Evolutionary conservation across 2,113 vertebrate genomes (phyloP).

Genomic region (Sitta europaea): DNA sequence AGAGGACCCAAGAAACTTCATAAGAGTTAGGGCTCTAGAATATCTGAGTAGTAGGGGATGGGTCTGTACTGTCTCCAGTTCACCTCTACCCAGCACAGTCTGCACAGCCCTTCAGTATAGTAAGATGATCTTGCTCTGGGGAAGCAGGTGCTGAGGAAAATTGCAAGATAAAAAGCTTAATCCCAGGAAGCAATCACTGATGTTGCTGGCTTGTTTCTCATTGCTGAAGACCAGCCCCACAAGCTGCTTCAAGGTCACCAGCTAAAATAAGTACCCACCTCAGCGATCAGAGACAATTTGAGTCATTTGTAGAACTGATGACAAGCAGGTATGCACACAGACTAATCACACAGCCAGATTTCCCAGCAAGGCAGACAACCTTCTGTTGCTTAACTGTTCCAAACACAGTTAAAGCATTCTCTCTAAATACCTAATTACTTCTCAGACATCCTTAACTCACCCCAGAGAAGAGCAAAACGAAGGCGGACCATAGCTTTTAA

Average conservation of each 20-base stretch:
- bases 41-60: neutral
- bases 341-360: neutral
- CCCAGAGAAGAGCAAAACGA: neutral
- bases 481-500: neutral
- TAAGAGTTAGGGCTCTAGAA: neutral
- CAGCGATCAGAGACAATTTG: neutral
- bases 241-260: neutral
- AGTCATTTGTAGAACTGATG: neutral
- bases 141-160: neutral
- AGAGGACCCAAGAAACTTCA: neutral
- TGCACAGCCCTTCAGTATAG: neutral
- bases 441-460: neutral
- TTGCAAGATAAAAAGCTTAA: neutral
- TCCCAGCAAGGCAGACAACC: neutral
- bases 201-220: neutral
- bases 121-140: neutral
- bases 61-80: neutral
- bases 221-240: neutral
- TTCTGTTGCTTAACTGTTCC: neutral
- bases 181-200: neutral
- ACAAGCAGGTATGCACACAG: neutral
- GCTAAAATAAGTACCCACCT: neutral
- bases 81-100: neutral
- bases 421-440: neutral
- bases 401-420: neutral